Evolutionary conservation across 2,888 invertebrate genomes (phyloP), one percentile per base, ranked within the genome.

Genomic region (Mystacides longicornis): DNA sequence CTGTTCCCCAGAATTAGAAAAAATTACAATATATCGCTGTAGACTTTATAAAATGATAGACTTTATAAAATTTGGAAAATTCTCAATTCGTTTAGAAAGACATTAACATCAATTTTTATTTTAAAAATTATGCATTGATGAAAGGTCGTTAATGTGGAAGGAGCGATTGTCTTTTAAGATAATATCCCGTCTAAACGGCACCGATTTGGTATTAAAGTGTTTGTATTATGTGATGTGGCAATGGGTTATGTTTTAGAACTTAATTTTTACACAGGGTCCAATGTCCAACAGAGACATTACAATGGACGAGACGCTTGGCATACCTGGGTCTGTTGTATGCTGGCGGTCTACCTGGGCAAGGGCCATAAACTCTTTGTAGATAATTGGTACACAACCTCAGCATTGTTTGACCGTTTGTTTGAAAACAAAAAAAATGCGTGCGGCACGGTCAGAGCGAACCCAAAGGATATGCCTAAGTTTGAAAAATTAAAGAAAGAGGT

Each of bases 141-240:
- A 43, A 43, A 43, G 43, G n/a, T 18, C 16, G 5, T 43, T 16
- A 11, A n/a, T 50, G 3, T 50, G 50, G 50, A 50, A 50, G 18
- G 50, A 31, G 31, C 11, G 50, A n/a, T 19, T 50, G 11, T 50
- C 50, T 7, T 50, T 50, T 16, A 22, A 27, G 14, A 50, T 50
- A 9, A 50, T 16, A 50, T 50, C 27, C 50, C 50, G 7, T 50
- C 50, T n/a, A 50, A 50, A 27, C 23, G 50, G 31, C 23, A 50
- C 31, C 50, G 50, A n/a, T 50, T 50, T 27, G 50, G 50, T 11
- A 50, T 50, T 9, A 50, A 50, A 14, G 23, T 50, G 23, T 50
- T 50, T 16, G 50, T 50, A 7, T 50, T 4, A 3, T 50, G 50
- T 16, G 50, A 50, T 27, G 50, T 27, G 3, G 3, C 14, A 14